These are phyloP conservation scores for Chorisops tibialis DNA, from an alignment of 2,888 invertebrate genomes.

Conservation along the genomic window DNA sequence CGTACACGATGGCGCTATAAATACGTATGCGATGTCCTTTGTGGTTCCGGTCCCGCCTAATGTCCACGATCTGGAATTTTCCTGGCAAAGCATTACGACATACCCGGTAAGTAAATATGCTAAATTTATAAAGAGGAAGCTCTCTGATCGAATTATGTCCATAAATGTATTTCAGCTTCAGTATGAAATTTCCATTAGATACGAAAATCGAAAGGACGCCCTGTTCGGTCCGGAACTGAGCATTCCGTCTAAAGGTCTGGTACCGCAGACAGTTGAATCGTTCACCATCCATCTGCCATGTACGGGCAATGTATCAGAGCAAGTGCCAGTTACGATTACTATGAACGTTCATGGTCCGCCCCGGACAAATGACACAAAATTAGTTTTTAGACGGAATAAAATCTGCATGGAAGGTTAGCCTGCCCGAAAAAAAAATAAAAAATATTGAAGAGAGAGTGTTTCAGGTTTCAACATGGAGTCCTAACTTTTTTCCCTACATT, in stretches of 20 bases:
- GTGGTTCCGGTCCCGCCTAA: slow-evolving; percentile 75
- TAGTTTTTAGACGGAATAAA: slow-evolving; percentile 81
- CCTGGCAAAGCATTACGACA: slow-evolving; percentile 76
- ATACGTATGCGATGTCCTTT: slow-evolving; percentile 81
- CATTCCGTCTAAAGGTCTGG: slow-evolving; percentile 74
- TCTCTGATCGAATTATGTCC: background rate
- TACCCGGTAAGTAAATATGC: slow-evolving; percentile 63
- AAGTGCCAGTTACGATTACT: slow-evolving; percentile 77
- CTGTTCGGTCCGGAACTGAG: slow-evolving; percentile 77
- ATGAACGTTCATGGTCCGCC: slow-evolving; percentile 74
- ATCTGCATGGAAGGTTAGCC: slow-evolving; percentile 74
- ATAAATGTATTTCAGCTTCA: slow-evolving; percentile 61
- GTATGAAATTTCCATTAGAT: slow-evolving; percentile 74
- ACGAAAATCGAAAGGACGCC: slow-evolving; percentile 68
- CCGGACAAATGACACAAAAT: slow-evolving; percentile 67
- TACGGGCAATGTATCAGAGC: slow-evolving; percentile 74
- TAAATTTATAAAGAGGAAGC: slow-evolving; percentile 6
- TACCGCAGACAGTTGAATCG: slow-evolving; percentile 73
- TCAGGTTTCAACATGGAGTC: background rate
- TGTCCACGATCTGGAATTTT: slow-evolving; percentile 77
- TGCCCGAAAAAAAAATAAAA: background rate
- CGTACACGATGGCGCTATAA: slow-evolving; percentile 78
- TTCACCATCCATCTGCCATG: slow-evolving; percentile 80
- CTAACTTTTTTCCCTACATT: background rate
- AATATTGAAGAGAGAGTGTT: no score